phyloP scores from a whole-genome alignment of 1,140 invertebrate species.

The Anastatus disparis region DNA sequence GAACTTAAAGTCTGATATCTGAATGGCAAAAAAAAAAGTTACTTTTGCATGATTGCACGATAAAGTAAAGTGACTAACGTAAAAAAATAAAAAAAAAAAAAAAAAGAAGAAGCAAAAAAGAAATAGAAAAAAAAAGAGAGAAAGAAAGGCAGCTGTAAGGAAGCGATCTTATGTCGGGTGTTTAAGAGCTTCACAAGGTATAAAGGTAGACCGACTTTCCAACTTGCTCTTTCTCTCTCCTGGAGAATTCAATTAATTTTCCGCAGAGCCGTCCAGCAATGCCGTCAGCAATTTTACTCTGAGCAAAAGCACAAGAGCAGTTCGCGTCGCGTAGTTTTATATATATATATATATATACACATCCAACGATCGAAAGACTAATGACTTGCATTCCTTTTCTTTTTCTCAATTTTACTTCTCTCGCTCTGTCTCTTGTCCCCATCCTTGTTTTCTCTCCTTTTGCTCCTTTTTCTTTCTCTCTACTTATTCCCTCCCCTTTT shows the following conservation, averaged over 20 bases:
- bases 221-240: constrained; percentile 6
- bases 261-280: constrained; percentile 14
- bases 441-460: too few species aligned
- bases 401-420: constrained; percentile 31
- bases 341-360: too few species aligned
- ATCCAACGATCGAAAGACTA: constrained; percentile 45
- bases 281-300: constrained; percentile 38
- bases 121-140: background rate
- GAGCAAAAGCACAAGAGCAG: too few species aligned
- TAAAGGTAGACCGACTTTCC: constrained; percentile 20
- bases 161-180: background rate
- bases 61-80: background rate
- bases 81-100: background rate
- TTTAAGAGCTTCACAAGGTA: constrained; percentile 12
- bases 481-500: too few species aligned
- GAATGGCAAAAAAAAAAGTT: too few species aligned
- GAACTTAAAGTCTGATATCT: too few species aligned
- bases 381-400: constrained; percentile 44
- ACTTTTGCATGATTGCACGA: too few species aligned
- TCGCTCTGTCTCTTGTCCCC: background rate
- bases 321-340: constrained; percentile 17
- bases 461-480: too few species aligned
- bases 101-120: background rate
- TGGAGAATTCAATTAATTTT: constrained; percentile 50
- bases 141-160: background rate